phyloP scores from a whole-genome alignment of 2,888 invertebrate species.

The Trichogramma evanescens region DNA sequence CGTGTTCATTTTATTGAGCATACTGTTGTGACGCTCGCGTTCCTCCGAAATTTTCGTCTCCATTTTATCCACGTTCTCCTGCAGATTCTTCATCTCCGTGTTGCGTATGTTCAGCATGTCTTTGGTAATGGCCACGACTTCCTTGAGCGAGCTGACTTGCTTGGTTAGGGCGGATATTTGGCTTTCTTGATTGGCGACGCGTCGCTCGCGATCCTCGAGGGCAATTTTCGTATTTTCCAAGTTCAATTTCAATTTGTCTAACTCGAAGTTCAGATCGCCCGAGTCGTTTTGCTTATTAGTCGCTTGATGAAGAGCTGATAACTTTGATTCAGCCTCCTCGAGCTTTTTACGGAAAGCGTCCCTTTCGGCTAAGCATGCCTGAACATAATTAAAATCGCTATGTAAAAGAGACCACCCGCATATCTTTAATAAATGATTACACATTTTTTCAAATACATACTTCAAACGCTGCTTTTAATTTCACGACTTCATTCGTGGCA shows the following conservation, averaged over 20 bases:
- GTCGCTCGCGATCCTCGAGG: constrained; percentile 34
- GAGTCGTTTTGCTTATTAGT: constrained; percentile 20
- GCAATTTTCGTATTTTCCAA: constrained; percentile 34
- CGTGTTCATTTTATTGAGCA: constrained; percentile 64
- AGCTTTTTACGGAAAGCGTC: constrained; percentile 35
- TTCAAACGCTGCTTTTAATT: no score
- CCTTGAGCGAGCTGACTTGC: constrained; percentile 71
- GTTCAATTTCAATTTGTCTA: constrained; percentile 34
- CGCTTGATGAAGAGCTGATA: constrained; percentile 21
- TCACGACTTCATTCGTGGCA: no score
- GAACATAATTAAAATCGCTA: neutral
- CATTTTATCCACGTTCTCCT: constrained; percentile 64
- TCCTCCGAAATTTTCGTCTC: constrained; percentile 65
- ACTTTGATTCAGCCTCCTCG: constrained; percentile 32
- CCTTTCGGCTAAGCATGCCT: constrained; percentile 36
- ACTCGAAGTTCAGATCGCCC: constrained; percentile 27
- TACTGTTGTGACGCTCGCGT: constrained; percentile 62
- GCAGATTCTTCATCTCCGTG: constrained; percentile 70
- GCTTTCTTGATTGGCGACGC: constrained; percentile 60
- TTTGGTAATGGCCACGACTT: constrained; percentile 75
- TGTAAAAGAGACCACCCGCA: no score
- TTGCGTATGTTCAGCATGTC: constrained; percentile 72
- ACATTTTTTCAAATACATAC: no score
- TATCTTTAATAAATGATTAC: no score
- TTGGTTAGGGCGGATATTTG: constrained; percentile 66